These are phyloP conservation scores for Scatophagus argus DNA, from an alignment of 2,113 vertebrate species.

Conservation along the genomic window DNA sequence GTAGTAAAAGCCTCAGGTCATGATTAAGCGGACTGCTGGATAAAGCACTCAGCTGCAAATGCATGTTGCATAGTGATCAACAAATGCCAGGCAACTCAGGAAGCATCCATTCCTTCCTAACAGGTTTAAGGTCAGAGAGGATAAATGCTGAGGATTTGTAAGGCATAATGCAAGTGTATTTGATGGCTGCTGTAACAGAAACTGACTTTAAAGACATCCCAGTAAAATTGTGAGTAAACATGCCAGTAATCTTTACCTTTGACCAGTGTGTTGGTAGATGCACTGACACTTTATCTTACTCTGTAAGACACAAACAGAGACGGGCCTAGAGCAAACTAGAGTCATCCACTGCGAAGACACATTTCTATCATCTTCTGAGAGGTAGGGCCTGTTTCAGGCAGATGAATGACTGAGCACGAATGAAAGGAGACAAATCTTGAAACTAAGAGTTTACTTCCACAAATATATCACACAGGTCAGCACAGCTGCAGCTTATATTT, in stretches of 20 bases:
- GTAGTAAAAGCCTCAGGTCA: constrained; percentile 67
- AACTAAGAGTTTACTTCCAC: constrained; percentile 52
- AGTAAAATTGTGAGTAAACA: constrained; percentile 46
- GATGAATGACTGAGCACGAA: constrained; percentile 65
- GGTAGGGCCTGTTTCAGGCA: constrained; percentile 56
- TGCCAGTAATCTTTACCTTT: constrained; percentile 57
- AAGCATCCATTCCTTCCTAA: constrained; percentile 34
- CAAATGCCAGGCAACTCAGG: constrained; percentile 51
- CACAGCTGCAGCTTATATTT: constrained; percentile 19
- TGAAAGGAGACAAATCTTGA: constrained; percentile 64
- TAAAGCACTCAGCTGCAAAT: constrained; percentile 56
- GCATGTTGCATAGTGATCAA: constrained; percentile 64
- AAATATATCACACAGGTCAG: constrained; percentile 63
- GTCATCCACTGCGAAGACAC: constrained; percentile 49
- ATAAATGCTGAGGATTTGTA: constrained; percentile 46
- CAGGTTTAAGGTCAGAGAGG: constrained; percentile 31
- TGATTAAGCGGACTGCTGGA: constrained; percentile 60
- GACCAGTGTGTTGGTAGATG: constrained; percentile 37
- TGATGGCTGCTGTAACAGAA: constrained; percentile 27
- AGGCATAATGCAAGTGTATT: constrained; percentile 37
- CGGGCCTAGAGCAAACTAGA: constrained; percentile 55
- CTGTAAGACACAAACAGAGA: constrained; percentile 56
- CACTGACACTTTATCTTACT: constrained; percentile 30
- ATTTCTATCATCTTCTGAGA: constrained; percentile 62
- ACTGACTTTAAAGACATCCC: constrained; percentile 41